Evolutionary conservation across 2,888 invertebrate species (phyloP), one percentile per base, ranked within the genome.

Genomic region (Drosophila nr. fundita): DNA sequence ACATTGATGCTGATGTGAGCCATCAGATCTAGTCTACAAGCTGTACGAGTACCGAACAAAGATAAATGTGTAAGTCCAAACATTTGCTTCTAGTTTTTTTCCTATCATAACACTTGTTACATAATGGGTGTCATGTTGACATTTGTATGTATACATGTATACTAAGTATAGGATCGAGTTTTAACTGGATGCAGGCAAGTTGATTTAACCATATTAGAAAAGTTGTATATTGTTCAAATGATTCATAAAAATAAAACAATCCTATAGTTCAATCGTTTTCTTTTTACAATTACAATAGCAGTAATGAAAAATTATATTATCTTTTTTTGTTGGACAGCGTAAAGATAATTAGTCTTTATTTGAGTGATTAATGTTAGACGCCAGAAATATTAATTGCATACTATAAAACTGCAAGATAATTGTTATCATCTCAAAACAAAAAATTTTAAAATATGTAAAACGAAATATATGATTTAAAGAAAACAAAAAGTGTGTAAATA

Each of bases 1-100:
- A n/a, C 36, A 8, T n/a, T 24, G 42, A 18, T 21, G 11, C 57
- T 21, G 29, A 21, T 60, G 45, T 48, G 36, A 21, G 45, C 30
- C 48, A 54, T 49, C 54, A 60, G 48, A 67, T 67, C 40, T 29
- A 34, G 60, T 21, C 1, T 21, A 15, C 38, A 36, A 42, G 50
- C n/a, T n/a, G 15, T 24, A 42, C 18, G 13, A 49, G 38, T 15
- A 8, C 29, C 15, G 30, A 52, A n/a, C 49, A 58, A 10, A 57
- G 73, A 63, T 77, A 48, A 50, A 49, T 40, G 15, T 49, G 34
- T 29, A 30, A 24, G 1, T 53, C n/a, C 4, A 11, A 21, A 27
- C 10, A 45, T 24, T 34, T 40, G 11, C 10, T 24, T 29, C 27
- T 27, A 48, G 78, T 52, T 34, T 68, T 73, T 78, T 78, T 78